Base-by-base conservation (phyloP, 2,113 vertebrate genomes). In the Trinectes maculatus region DNA sequence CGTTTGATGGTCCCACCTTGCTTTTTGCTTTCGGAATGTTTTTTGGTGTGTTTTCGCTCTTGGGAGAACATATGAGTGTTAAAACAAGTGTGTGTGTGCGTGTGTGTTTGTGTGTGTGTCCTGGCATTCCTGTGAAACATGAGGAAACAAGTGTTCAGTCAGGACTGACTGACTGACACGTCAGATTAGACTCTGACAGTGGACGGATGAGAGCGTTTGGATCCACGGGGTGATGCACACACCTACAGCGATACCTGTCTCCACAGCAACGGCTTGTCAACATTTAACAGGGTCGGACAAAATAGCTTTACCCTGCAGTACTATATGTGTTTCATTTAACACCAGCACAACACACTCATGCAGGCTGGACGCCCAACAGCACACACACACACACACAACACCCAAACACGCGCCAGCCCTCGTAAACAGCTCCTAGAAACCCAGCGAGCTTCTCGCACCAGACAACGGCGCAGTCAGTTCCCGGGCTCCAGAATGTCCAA, bases 401-500 rank as follows among this genome's bases (percentile, higher is more conserved):
- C 57, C 25, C 43, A 5, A 51, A 39, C 56, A 29, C 57, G 61
- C 78, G 58, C 60, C 73, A 73, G 6, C 6, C 42, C 57, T 59
- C 39, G 16, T 71, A 75, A 84, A 75, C 33, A 29, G 47, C 19
- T 11, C 40, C 8, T 13, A 58, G 37, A 57, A 56, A 58, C 26
- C 54, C 71, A 48, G 65, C 6, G 11, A 60, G 64, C 34, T 0
- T 15, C 36, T 53, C 3, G 24, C 42, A 21, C 29, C 44, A 42
- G 37, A 82, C 77, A 86, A 72, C 37, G 74, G 26, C 12, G 15
- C 64, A 84, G 49, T 76, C 78, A 80, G 59, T 55, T 79, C 47
- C 42, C 19, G 53, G 6, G 40, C 48, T 59, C 47, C 26, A 3
- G 64, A 62, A 46, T 65, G 71, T 60, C 68, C 43, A 69, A 68